Evolutionary conservation across 2,113 vertebrate genomes (phyloP), one percentile per base, ranked within the genome.

Genomic region (Eleginops maclovinus): DNA sequence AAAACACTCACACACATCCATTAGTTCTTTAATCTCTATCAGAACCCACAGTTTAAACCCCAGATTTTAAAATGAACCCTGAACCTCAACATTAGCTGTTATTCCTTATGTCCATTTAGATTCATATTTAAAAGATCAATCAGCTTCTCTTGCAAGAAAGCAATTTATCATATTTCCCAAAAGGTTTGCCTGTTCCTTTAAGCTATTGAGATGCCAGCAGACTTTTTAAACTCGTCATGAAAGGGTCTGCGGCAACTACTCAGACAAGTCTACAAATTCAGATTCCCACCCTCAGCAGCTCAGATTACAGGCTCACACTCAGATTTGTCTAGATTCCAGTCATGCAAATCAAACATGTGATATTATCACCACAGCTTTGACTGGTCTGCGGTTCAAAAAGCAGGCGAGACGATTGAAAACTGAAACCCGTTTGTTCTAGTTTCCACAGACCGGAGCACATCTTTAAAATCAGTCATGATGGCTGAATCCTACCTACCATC

Each of bases 281-380:
- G 7, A 43, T 59, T 41, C 56, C 19, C n/a, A 24, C 15, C 4
- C 50, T 65, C 14, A 22, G 22, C 19, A 2, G 1, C 47, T 55
- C 21, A 41, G 26, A 61, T 68, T 15, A 56, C 49, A 28, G 22
- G 24, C 50, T 50, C 17, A 40, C 12, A 19, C 41, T 43, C 24
- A 19, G 40, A 67, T 24, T 21, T 60, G 55, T 81, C 47, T 46
- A 0, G 41, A 24, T 22, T 56, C 13, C 61, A 56, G 49, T 63
- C 51, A 21, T 73, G 79, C 47, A 67, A 31, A 70, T 66, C 43
- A 66, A 70, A 81, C 65, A 7, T 51, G 55, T 44, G 74, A 79
- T 82, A 3, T 15, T 49, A 78, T 84, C 71, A 12, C 10, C 0
- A 3, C 66, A 40, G 72, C 63, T 76, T 77, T 40, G 54, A 36